Percentiles rank a stretch among this genome's conserved stretches.
These are phyloP conservation scores for Nasonia oneida DNA, from an alignment of 2,888 invertebrate genomes.

Conservation along the genomic window DNA sequence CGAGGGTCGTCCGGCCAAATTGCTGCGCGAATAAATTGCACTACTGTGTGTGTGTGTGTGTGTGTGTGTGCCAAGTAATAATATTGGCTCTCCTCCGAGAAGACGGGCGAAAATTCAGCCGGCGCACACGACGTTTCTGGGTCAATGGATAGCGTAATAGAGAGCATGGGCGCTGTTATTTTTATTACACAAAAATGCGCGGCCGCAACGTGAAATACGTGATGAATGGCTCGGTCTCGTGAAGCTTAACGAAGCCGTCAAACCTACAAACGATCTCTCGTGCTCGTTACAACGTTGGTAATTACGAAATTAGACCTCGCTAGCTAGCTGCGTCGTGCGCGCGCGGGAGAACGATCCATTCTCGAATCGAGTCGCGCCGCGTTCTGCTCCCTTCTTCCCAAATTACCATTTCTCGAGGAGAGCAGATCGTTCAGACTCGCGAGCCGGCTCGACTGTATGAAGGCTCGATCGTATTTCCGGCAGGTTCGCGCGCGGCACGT, in stretches of 20 bases:
- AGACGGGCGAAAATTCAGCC: neutral
- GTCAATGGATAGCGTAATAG: neutral
- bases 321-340: neutral
- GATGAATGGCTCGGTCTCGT: slow-evolving; percentile 53
- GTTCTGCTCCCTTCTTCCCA: neutral
- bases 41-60: no score
- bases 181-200: slow-evolving; percentile 13
- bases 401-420: slow-evolving; percentile 48
- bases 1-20: neutral
- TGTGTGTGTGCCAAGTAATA: no score
- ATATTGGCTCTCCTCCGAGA: no score
- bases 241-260: slow-evolving; percentile 57
- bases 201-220: slow-evolving; percentile 8
- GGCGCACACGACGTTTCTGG: neutral
- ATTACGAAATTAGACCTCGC: slow-evolving; percentile 51
- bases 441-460: slow-evolving; percentile 36
- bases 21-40: neutral
- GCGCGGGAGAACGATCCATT: neutral
- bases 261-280: slow-evolving; percentile 49
- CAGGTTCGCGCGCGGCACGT: slow-evolving; percentile 51
- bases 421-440: neutral
- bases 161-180: neutral
- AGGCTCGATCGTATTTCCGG: slow-evolving; percentile 55
- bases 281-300: slow-evolving; percentile 50
- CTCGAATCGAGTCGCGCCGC: neutral